Conservation (phyloP, 1,140 invertebrate genomes). For the Ooceraea biroi region DNA sequence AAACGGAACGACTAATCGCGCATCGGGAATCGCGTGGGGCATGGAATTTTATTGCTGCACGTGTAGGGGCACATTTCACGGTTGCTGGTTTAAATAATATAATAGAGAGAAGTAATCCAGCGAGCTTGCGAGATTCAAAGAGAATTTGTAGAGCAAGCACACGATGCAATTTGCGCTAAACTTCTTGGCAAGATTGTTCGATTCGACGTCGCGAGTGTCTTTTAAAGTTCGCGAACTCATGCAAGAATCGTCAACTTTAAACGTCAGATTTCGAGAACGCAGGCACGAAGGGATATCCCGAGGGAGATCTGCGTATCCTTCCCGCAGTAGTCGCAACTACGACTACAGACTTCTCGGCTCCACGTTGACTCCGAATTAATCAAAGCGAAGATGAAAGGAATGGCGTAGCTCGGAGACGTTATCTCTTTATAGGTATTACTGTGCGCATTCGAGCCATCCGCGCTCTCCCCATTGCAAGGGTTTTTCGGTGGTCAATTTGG, state of each 20-base stretch:
- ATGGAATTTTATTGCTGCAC: not conserved
- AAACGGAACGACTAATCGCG: not conserved
- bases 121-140: not conserved
- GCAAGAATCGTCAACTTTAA: slow-evolving; percentile 5
- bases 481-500: slow-evolving; percentile 49
- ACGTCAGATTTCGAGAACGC: slow-evolving; percentile 26
- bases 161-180: slow-evolving; percentile 22
- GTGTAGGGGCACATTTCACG: not conserved
- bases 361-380: slow-evolving; percentile 19
- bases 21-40: not conserved
- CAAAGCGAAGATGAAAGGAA: slow-evolving; percentile 17
- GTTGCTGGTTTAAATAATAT: slow-evolving; percentile 5
- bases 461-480: not conserved
- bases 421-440: not conserved
- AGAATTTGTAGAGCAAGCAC: not conserved
- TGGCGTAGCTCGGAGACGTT: not conserved
- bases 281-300: not conserved
- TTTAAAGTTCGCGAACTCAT: not conserved
- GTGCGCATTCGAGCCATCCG: not conserved
- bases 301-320: too few relatives aligned
- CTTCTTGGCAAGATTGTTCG: not conserved
- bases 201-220: not conserved
- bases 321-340: too few relatives aligned
- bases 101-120: slow-evolving; percentile 12
- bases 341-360: not conserved